Evolutionary conservation across 2,888 invertebrate species (phyloP), one percentile per base, ranked within the genome.

Genomic region (Diarsia dahlii): DNA sequence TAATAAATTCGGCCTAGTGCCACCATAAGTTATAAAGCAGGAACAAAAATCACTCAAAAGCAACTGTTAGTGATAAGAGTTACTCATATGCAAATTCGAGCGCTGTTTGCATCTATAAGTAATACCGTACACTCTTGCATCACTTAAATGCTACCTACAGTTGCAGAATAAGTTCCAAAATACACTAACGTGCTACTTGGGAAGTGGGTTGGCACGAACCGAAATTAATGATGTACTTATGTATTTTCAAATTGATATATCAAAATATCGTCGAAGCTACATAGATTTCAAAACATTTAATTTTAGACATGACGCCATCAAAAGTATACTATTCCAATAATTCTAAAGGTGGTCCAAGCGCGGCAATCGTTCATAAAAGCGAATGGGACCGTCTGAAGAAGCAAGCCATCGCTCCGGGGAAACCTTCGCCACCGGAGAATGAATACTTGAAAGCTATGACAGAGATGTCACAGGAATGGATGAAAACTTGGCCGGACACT

Each of bases 401-500:
- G 34, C 86, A 91, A 69, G 86, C 87, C 0, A 79, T 67, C 1
- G 76, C 86, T 52, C 76, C 77, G 6, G 73, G 84, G 52, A 74
- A 81, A 52, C 66, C 78, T 4, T 66, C 69, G 0, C 73, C 84
- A 66, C 60, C 71, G 54, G 81, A 87, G 52, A 84, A 86, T 50
- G 85, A 91, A 77, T 91, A 93, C 74, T 76, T 94, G 2, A 89
- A 91, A 73, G 78, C 85, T 8, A 81, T 94, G 78, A 90, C 85
- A 45, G 90, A 93, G 67, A 86, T 88, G 74, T 95, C 95, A 0
- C 92, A 90, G 68, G 87, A 87, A 67, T 93, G 92, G 93, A 91
- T 91, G 10, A 90, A 89, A 69, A 84, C 87, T 58, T 95, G 95
- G 94, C 92, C 94, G 4, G 94, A 94, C 74, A 90, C 92, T 52